phyloP scores from a whole-genome alignment of 2,888 invertebrate genomes.

The Xestia rhomboidea region DNA sequence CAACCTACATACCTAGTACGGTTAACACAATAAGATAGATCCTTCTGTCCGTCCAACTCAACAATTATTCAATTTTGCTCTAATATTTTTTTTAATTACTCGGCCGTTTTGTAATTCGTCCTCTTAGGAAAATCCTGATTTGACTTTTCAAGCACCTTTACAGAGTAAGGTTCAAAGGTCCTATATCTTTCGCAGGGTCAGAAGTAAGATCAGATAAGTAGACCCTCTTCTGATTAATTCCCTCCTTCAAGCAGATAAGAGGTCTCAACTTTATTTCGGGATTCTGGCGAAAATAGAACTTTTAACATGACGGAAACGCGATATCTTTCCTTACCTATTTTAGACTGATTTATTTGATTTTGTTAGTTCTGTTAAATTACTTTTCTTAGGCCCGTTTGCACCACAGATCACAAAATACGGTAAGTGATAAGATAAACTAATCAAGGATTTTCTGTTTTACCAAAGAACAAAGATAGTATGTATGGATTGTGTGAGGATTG shows the following conservation, averaged over 20 bases:
- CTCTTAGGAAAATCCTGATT: conserved; percentile 8
- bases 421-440: not conserved
- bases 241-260: conserved; percentile 53
- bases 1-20: not conserved
- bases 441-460: too few relatives aligned
- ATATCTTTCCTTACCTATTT: conserved; percentile 9
- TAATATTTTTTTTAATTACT: conserved; percentile 23
- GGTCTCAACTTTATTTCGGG: conserved; percentile 54
- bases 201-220: conserved; percentile 59
- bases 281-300: conserved; percentile 31
- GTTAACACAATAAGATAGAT: not conserved
- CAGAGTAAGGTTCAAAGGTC: conserved; percentile 23
- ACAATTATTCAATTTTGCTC: not conserved
- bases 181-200: conserved; percentile 35
- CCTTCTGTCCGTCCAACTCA: not conserved
- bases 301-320: conserved; percentile 20
- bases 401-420: not conserved
- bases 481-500: not conserved
- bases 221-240: conserved; percentile 56
- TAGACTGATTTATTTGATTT: conserved; percentile 32
- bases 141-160: conserved; percentile 33
- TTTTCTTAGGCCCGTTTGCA: not conserved
- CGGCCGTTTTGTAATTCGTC: conserved; percentile 18
- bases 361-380: not conserved
- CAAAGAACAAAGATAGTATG: not conserved